A percentile compares a stretch with the other conserved stretches of the same genome.
phyloP scores from a whole-genome alignment of 2,113 vertebrate genomes.

The Pyxicephalus adspersus region DNA sequence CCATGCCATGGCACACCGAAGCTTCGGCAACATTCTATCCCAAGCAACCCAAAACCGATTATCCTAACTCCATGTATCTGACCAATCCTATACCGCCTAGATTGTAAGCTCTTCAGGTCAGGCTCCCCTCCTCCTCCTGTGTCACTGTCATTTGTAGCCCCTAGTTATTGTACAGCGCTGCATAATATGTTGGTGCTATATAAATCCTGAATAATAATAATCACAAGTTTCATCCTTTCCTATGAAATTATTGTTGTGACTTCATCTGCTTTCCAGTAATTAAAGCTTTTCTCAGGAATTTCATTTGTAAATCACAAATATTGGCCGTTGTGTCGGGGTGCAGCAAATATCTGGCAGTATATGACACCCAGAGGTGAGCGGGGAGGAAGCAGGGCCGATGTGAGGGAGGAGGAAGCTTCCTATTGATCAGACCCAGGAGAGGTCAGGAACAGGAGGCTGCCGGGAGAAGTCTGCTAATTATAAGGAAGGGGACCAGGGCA shows the following conservation, averaged over 20 bases:
- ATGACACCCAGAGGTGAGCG: constrained; percentile 8
- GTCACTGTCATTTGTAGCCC: too few relatives aligned
- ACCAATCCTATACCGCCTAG: too few relatives aligned
- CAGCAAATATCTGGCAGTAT: background rate
- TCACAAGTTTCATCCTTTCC: background rate
- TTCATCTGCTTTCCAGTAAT: constrained; percentile 23
- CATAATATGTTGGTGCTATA: too few relatives aligned
- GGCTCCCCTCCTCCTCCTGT: too few relatives aligned
- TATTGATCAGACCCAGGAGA: constrained; percentile 19
- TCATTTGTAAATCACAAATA: constrained; percentile 6
- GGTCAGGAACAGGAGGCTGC: background rate
- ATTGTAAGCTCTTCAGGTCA: too few relatives aligned
- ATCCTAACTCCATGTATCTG: too few relatives aligned
- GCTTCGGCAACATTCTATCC: too few relatives aligned
- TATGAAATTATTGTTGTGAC: constrained; percentile 14
- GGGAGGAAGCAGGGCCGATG: constrained; percentile 9
- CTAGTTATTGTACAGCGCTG: too few relatives aligned
- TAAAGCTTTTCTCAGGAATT: constrained; percentile 34
- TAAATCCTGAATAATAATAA: too few relatives aligned
- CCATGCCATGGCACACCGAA: too few relatives aligned
- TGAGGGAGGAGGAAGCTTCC: background rate
- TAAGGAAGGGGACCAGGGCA: background rate
- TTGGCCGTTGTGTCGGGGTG: background rate
- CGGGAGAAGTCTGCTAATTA: background rate
- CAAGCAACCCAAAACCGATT: too few relatives aligned